Evolutionary conservation across 2,888 invertebrate genomes (phyloP), one percentile per base, ranked within the genome.

Genomic region (Tryphoninae sp.): DNA sequence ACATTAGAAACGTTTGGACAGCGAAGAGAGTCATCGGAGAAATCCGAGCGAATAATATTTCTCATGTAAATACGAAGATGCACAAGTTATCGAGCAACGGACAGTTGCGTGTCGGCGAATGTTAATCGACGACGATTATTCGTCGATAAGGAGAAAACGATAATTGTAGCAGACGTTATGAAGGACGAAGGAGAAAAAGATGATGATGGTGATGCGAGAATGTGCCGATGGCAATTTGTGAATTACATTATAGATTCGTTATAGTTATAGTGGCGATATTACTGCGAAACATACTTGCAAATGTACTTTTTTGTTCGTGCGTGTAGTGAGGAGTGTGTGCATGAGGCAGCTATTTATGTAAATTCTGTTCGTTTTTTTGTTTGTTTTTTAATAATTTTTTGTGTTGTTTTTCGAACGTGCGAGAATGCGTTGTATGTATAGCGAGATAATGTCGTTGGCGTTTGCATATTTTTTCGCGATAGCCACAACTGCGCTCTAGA

Each of bases 161-260:
- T 86, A 85, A 83, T 80, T 80, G 78, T 86, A 75, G 85, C 69
- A 62, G 74, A 42, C 62, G 9, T 22, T 22, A 42, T 62, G 62
- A 23, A 23, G 16, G 9, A 62, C n/a, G 16, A 62, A 42, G 26
- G 33, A 45, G 62, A 23, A 16, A 9, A 19, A 62, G 6, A 40
- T 22, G 53, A 42, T 22, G 11, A 55, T 33, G 33, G 33, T 33
- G 40, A n/a, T 26, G 23, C 58, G 23, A 42, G 19, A 58, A 58
- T 58, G 40, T 51, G 45, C 22, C 16, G 45, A 40, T 42, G n/a
- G n/a, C 16, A 22, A 16, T 33, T 13, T 58, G 59, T 42, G 40
- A 23, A 71, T 42, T 69, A 40, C 9, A 55, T 13, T 8, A 51
- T 9, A 59, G n/a, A 19, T 33, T 33, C 33, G 33, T 33, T 33